Percentiles rank a stretch among this genome's conserved stretches.
These are phyloP conservation scores for Lasioglossum vierecki DNA, from an alignment of 2,888 invertebrate genomes.

Conservation along the genomic window DNA sequence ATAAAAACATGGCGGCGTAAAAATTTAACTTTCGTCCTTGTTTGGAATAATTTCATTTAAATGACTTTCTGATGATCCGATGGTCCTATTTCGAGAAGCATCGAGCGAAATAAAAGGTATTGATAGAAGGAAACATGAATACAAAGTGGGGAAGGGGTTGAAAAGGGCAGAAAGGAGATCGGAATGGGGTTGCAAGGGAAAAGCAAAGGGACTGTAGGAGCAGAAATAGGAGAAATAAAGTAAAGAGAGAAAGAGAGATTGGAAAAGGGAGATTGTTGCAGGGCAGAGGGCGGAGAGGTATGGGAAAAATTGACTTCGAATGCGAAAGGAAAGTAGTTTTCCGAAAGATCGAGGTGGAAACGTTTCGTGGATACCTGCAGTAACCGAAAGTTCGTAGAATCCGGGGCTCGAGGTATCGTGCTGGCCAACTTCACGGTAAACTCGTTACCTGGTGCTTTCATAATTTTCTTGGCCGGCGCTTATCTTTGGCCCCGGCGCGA, in stretches of 20 bases:
- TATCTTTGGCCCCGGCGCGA: conserved; percentile 10
- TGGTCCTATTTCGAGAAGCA: not conserved
- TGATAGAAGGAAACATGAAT: not conserved
- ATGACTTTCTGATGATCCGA: no score
- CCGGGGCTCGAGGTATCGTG: not conserved
- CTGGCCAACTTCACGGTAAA: conserved; percentile 23
- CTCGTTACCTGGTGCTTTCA: conserved; percentile 9
- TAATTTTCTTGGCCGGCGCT: conserved; percentile 36
- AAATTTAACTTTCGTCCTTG: not conserved
- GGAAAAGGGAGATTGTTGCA: not conserved
- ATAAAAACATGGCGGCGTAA: not conserved
- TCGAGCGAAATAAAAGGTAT: not conserved
- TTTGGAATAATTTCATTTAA: not conserved
- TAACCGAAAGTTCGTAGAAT: not conserved
- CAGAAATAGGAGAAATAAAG: not conserved
- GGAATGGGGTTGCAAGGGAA: not conserved
- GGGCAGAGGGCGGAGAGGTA: not conserved
- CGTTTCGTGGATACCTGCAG: not conserved
- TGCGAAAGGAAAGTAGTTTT: not conserved
- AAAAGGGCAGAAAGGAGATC: not conserved
- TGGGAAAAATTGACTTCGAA: conserved; percentile 7
- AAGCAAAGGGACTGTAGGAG: not conserved
- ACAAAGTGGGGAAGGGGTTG: not conserved
- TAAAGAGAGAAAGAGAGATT: not conserved
- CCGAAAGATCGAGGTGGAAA: not conserved